phyloP scores from a whole-genome alignment of 53 echinoderm and acorn worm species.

The Actinopyga echinites region DNA sequence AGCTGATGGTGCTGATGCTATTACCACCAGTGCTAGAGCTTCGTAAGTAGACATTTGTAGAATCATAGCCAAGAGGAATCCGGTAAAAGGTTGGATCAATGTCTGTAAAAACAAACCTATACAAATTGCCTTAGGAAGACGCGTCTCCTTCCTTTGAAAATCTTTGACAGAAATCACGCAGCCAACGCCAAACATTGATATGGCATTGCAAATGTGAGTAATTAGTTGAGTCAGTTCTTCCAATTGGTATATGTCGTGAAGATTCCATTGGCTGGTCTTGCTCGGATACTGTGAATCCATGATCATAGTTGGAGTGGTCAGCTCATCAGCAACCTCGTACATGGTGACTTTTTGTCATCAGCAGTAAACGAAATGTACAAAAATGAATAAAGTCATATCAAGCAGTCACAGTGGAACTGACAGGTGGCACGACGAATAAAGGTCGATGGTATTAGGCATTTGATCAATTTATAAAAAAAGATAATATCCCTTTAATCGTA shows the following conservation, averaged over 20 bases:
- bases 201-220: slow-evolving; percentile 7
- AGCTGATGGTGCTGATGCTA: slow-evolving; percentile 47
- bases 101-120: slow-evolving; percentile 53
- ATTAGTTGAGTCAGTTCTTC: slow-evolving; percentile 17
- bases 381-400: too few species aligned
- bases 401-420: too few species aligned
- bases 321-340: background rate
- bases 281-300: too few species aligned
- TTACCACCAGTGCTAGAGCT: slow-evolving; percentile 52
- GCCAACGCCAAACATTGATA: slow-evolving; percentile 56
- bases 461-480: too few species aligned
- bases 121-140: slow-evolving; percentile 45
- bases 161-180: slow-evolving; percentile 57
- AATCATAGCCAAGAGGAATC: slow-evolving; percentile 45
- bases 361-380: too few species aligned
- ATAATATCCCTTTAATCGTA: too few species aligned
- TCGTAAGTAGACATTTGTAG: slow-evolving; percentile 36
- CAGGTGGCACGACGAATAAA: too few species aligned
- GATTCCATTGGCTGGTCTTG: background rate
- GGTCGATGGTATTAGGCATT: too few species aligned
- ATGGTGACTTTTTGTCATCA: background rate
- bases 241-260: slow-evolving; percentile 10
- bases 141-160: slow-evolving; percentile 57
- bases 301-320: too few species aligned
- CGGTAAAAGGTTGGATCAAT: slow-evolving; percentile 57